A percentile compares a stretch with the other conserved stretches of the same genome.
Evolutionary conservation across 2,113 vertebrate species (phyloP).

Genomic region (Trinectes maculatus): DNA sequence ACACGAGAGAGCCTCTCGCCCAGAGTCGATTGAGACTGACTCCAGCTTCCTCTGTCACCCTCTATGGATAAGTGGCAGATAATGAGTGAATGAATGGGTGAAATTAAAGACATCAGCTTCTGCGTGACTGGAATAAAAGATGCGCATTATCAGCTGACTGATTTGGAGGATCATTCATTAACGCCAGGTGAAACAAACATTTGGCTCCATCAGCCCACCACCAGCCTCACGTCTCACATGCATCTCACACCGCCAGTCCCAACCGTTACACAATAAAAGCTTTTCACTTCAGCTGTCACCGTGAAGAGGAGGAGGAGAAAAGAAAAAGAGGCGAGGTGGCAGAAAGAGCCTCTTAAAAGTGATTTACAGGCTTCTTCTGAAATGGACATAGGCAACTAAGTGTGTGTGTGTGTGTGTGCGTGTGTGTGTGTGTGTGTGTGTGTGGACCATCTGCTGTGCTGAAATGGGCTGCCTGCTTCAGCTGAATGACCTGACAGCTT

Average conservation of each 20-base stretch:
- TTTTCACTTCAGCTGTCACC: slow-evolving; percentile 26
- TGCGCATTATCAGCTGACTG: no score
- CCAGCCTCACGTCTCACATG: neutral
- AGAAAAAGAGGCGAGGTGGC: slow-evolving; percentile 26
- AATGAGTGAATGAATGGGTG: no score
- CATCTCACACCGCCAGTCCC: slow-evolving; percentile 1
- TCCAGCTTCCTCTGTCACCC: no score
- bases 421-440: neutral
- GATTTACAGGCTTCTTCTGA: slow-evolving; percentile 37
- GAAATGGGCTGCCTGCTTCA: slow-evolving; percentile 33
- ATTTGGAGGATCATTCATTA: no score
- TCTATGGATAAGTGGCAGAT: no score
- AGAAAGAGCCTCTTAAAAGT: slow-evolving; percentile 49
- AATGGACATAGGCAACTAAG: neutral
- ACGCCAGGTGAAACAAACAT: no score
- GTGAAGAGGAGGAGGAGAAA: slow-evolving; percentile 13
- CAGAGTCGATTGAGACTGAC: no score
- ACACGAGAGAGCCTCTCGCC: no score
- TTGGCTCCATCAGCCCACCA: neutral
- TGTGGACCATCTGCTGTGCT: slow-evolving; percentile 42
- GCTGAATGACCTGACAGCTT: slow-evolving; percentile 43
- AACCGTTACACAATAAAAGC: slow-evolving; percentile 9
- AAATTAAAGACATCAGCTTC: no score
- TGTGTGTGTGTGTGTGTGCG: slow-evolving; percentile 7
- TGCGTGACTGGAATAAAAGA: no score